Evolutionary conservation across 2,888 invertebrate species (phyloP), one percentile per base, ranked within the genome.

Genomic region (Hirtodrosophila cameraria): DNA sequence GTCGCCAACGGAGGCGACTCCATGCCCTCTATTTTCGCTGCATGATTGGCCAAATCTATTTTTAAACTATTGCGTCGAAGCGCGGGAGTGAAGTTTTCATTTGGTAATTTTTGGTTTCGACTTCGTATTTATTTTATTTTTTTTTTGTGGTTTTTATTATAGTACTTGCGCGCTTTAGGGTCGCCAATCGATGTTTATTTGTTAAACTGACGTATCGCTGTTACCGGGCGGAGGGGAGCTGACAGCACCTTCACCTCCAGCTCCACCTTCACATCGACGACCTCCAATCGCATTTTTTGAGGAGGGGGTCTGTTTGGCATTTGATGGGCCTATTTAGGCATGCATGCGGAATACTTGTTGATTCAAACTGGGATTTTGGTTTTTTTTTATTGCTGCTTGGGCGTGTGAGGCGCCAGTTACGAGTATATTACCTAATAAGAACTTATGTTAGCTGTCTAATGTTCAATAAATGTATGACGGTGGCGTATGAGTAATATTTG

Each of bases 401-500:
- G 28, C 50, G 52, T 60, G 36, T 23, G 54, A 30, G 38, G 35
- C 58, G 58, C 46, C 54, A 7, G 7, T 23, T 5, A 3, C 3
- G 2, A 27, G 18, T 28, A 20, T 59, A 50, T 70, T 33, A 38
- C 55, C 70, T 41, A 45, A 62, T 23, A 23, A 23, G 23, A n/a
- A n/a, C n/a, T n/a, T 68, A 49, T 6, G 48, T 15, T 8, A 38
- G 27, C 23, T 27, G 20, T 31, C 41, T 31, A 28, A 52, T 48
- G 52, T 41, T 46, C 28, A 43, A 59, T 39, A 33, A 28, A n/a
- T 30, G 36, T 30, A 52, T 75, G 74, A 61, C 62, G 57, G 57
- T 60, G 55, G 48, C 75, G 86, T 63, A 87, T 80, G 80, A 80
- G 87, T 87, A 87, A 80, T 85, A 54, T 84, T 58, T 62, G 55